Percentiles rank a stretch among this genome's conserved stretches.
phyloP scores from a whole-genome alignment of 2,797 vertebrate species.

The Alca torda region DNA sequence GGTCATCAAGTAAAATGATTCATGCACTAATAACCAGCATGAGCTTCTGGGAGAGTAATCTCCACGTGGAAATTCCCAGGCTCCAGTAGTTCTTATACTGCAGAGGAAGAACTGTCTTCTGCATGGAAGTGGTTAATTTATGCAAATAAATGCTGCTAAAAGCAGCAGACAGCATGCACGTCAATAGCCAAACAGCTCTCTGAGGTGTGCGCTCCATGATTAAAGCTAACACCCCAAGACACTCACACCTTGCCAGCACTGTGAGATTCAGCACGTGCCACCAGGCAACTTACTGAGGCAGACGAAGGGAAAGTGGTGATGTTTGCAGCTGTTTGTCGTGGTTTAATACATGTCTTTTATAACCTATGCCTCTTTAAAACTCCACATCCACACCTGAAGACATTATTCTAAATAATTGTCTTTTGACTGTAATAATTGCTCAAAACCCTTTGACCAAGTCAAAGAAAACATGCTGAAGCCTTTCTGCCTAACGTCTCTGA shows the following conservation, averaged over 20 bases:
- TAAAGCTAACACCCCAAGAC: not conserved
- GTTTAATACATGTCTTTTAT: not conserved
- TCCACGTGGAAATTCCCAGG: no score
- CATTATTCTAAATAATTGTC: not conserved
- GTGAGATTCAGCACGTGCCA: no score
- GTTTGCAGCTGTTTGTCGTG: no score
- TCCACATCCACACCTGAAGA: not conserved
- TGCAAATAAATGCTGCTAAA: not conserved
- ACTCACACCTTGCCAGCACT: not conserved
- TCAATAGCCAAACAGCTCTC: not conserved
- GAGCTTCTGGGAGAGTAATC: not conserved
- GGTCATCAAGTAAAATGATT: not conserved
- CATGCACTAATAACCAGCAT: not conserved
- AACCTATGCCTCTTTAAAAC: not conserved
- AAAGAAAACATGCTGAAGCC: not conserved
- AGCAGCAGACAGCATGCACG: not conserved
- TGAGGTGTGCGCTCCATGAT: not conserved
- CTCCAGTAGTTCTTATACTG: no score
- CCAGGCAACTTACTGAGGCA: not conserved
- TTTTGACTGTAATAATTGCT: not conserved
- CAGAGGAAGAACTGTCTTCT: not conserved
- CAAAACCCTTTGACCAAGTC: not conserved
- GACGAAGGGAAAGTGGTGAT: not conserved
- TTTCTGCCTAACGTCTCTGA: accelerated
- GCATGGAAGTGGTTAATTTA: not conserved